Percentiles rank a stretch among this genome's conserved stretches.
These are phyloP conservation scores for Drosophila ananassae DNA, from an alignment of 1,140 invertebrate genomes.

Conservation along the genomic window DNA sequence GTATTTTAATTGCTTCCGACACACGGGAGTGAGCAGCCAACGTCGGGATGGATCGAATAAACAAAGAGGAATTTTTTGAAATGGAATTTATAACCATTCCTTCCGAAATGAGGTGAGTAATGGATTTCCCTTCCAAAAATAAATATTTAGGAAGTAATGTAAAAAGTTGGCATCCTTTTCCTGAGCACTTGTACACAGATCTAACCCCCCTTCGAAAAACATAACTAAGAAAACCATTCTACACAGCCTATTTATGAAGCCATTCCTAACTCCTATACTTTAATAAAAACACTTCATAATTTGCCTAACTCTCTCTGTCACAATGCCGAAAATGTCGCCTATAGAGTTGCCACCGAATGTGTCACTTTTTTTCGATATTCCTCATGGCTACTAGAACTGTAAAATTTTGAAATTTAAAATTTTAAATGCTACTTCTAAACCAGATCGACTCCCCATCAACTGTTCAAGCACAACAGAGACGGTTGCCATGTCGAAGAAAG, in stretches of 20 bases:
- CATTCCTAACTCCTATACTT: too few relatives aligned
- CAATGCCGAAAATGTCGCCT: not conserved
- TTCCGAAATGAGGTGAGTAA: constrained; percentile 2
- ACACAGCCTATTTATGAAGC: too few relatives aligned
- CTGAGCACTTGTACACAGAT: not conserved
- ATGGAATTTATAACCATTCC: constrained; percentile 30
- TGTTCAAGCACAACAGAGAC: constrained; percentile 6
- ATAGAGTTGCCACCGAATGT: constrained; percentile 19
- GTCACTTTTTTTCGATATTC: constrained; percentile 12
- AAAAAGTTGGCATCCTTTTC: not conserved
- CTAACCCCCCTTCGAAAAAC: too few relatives aligned
- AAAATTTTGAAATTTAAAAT: constrained; percentile 38
- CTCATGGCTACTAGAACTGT: constrained; percentile 21
- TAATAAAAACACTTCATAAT: too few relatives aligned
- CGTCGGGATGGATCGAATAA: constrained; percentile 21
- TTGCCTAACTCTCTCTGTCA: not conserved
- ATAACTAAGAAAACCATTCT: too few relatives aligned
- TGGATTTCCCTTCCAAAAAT: not conserved
- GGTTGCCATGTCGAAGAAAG: constrained; percentile 45
- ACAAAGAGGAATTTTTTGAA: constrained; percentile 30
- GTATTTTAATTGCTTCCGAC: constrained; percentile 36
- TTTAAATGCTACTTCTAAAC: constrained; percentile 21
- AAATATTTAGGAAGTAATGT: constrained; percentile 21
- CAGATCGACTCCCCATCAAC: constrained; percentile 12
- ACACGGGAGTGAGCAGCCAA: not conserved